Evolutionary conservation across 1,140 invertebrate species (phyloP), one percentile per base, ranked within the genome.

Genomic region (Ruditapes philippinarum): DNA sequence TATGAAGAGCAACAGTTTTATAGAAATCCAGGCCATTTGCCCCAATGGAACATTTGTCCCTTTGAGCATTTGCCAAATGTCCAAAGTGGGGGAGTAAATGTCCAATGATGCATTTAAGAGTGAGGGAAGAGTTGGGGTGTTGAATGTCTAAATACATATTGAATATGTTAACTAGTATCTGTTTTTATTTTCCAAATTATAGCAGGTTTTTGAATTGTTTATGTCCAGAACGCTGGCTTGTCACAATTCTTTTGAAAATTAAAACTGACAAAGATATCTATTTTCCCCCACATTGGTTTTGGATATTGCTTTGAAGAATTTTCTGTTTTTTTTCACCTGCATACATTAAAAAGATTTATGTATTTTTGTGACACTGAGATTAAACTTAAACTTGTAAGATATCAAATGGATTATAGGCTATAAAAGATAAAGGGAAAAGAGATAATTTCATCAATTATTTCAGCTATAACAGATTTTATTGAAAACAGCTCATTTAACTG

Each of bases 391-490:
- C 36, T 22, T 14, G 36, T 31, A 70, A 70, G 28, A 28, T 70
- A 70, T 70, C 33, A 70, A 70, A 70, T 40, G 36, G 65, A 70
- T 70, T 70, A 40, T 3, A 70, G 28, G 0, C 22, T 11, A 40
- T 70, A 70, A 70, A 70, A 11, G 3, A 14, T 1, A 38, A 12
- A 12, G 28, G 38, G 38, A 70, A 19, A 28, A n/a, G 57, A 62
- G 33, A 70, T 70, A 36, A 70, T 70, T 70, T 38, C 65, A 2
- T 19, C 36, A 40, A 40, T 70, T 70, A 70, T 40, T 70, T 70
- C 33, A 22, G 36, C 22, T 19, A 70, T 38, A 4, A 40, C 36
- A 11, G 28, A 28, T 7, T 70, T 70, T 40, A 70, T 36, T 38
- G 7, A 70, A 38, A 70, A 70, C 36, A 70, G 65, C 28, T 70